These are phyloP conservation scores for Mobula birostris DNA, from an alignment of 2,113 vertebrate genomes.

Conservation along the genomic window DNA sequence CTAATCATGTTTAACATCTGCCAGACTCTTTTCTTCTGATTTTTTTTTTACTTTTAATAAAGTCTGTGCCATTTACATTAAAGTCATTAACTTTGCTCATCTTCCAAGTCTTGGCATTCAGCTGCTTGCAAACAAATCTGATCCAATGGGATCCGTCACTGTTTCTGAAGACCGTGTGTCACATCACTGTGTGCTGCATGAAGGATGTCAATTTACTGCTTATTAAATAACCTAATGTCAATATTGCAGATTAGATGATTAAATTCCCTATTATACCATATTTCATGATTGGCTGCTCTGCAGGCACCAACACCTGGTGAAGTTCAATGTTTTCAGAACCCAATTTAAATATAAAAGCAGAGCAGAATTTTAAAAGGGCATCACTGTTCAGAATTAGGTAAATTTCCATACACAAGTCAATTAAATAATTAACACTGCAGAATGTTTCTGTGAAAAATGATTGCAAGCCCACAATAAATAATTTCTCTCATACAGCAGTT, in stretches of 20 bases:
- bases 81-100: slow-evolving; percentile 8
- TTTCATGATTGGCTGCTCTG: not conserved
- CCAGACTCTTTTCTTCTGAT: not conserved
- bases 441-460: not conserved
- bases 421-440: not conserved
- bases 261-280: not conserved
- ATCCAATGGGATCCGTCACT: not conserved
- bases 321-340: not conserved
- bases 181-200: not conserved
- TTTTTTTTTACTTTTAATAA: not conserved
- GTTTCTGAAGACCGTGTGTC: not conserved
- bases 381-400: not conserved
- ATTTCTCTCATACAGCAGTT: not conserved
- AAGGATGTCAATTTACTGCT: not conserved
- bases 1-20: not conserved
- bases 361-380: not conserved
- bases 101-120: not conserved
- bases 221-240: slow-evolving; percentile 28
- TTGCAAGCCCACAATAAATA: not conserved
- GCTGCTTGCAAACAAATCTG: not conserved
- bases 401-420: not conserved
- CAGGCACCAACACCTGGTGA: not conserved
- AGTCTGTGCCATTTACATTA: not conserved
- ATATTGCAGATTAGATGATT: not conserved
- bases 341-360: not conserved